Conservation (phyloP, 2,113 vertebrate species). For the Heloderma charlesbogerti region DNA sequence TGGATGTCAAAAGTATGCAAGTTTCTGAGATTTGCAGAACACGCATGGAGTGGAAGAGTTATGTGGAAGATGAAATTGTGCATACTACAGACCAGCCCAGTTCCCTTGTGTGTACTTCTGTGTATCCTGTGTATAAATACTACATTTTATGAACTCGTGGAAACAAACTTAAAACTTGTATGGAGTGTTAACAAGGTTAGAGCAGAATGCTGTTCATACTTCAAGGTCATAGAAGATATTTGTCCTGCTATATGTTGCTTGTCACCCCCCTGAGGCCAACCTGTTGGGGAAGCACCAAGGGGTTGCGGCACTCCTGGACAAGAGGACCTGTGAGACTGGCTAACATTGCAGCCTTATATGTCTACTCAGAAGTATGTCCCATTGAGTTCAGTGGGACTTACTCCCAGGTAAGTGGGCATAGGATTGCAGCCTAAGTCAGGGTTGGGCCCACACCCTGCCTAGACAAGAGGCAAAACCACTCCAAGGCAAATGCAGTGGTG, state of each 20-base stretch:
- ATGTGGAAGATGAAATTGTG: neutral
- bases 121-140: neutral
- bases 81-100: neutral
- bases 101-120: neutral
- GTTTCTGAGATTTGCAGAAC: neutral
- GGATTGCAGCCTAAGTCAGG: neutral
- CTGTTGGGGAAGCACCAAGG: too few relatives aligned
- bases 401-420: neutral
- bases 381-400: neutral
- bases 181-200: neutral
- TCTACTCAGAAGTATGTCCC: neutral
- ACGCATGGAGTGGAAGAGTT: neutral
- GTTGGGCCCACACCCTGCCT: neutral
- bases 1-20: neutral
- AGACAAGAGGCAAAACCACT: neutral
- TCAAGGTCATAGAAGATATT: neutral
- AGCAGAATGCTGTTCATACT: neutral
- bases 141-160: neutral
- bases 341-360: neutral
- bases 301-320: neutral
- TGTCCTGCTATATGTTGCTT: too few relatives aligned
- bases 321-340: neutral
- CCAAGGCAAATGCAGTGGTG: neutral
- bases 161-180: too few relatives aligned
- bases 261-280: neutral